Percentiles rank a stretch among this genome's conserved stretches.
phyloP scores from a whole-genome alignment of 2,888 invertebrate genomes.

The Villa cingulata region DNA sequence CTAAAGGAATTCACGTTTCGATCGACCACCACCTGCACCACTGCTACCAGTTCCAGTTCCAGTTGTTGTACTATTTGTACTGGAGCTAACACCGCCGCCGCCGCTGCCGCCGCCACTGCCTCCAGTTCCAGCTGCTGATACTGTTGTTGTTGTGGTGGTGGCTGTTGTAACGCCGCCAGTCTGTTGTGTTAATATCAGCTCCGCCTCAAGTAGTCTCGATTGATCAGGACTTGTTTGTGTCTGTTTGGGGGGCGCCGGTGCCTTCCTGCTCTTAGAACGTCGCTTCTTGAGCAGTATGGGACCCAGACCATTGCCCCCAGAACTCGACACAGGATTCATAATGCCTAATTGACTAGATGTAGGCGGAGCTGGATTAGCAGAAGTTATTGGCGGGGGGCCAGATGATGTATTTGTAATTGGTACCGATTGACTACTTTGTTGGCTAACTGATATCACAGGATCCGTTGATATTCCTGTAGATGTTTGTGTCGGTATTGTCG shows the following conservation, averaged over 20 bases:
- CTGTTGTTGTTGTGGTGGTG: slow-evolving; percentile 6
- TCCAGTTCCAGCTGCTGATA: slow-evolving; percentile 6
- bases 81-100: slow-evolving; percentile 22
- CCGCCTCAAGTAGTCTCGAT: slow-evolving; percentile 23
- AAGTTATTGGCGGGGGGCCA: slow-evolving; percentile 15
- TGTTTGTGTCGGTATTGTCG: slow-evolving; percentile 12
- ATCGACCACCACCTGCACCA: slow-evolving; percentile 23
- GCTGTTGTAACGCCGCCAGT: slow-evolving; percentile 5
- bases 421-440: not conserved
- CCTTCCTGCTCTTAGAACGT: slow-evolving; percentile 47
- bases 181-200: slow-evolving; percentile 8
- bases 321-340: slow-evolving; percentile 13
- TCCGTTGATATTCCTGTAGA: slow-evolving; percentile 11
- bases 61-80: not conserved
- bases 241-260: slow-evolving; percentile 40
- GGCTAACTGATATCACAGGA: slow-evolving; percentile 5
- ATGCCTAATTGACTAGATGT: slow-evolving; percentile 19
- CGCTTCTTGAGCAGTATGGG: slow-evolving; percentile 41
- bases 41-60: slow-evolving; percentile 4
- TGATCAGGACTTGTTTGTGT: slow-evolving; percentile 23
- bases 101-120: slow-evolving; percentile 13
- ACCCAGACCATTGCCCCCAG: slow-evolving; percentile 37
- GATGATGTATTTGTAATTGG: slow-evolving; percentile 26
- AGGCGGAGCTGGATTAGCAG: slow-evolving; percentile 23
- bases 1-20: slow-evolving; percentile 36